Evolutionary conservation across 2,888 invertebrate genomes (phyloP).

Genomic region (Leucoma salicis): DNA sequence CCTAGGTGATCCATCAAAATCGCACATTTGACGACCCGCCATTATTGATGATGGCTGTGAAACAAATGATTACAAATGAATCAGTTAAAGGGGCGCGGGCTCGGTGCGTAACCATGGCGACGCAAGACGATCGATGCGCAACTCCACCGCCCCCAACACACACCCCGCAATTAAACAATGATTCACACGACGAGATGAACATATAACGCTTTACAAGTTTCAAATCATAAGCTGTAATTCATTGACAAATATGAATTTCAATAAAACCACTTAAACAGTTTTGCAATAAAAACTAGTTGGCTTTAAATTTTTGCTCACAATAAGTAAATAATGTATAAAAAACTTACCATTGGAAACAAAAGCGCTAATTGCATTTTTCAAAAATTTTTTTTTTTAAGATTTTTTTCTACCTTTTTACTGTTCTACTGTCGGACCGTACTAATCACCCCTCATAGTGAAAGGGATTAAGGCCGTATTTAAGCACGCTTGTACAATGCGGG

Average conservation of each 20-base stretch:
- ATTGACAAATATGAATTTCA: not conserved
- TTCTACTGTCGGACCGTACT: no score
- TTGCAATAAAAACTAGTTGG: no score
- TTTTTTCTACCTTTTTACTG: no score
- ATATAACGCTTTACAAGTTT: conserved; percentile 38
- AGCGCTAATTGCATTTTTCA: no score
- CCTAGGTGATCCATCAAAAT: conserved; percentile 68
- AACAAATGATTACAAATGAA: conserved; percentile 82
- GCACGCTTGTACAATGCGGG: no score
- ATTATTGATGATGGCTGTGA: conserved; percentile 74
- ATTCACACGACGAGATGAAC: conserved; percentile 71
- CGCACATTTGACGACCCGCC: conserved; percentile 65
- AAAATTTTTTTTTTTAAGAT: no score
- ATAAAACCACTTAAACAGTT: no score
- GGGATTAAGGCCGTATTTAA: no score
- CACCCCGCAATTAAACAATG: conserved; percentile 75
- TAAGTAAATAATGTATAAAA: no score
- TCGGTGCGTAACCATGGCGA: conserved; percentile 63
- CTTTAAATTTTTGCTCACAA: no score
- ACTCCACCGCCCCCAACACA: conserved; percentile 43
- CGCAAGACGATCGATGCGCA: conserved; percentile 76
- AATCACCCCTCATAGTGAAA: no score
- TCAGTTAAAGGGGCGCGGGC: conserved; percentile 47
- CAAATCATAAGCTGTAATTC: not conserved
- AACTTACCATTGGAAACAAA: no score